Base-by-base conservation (phyloP, 2,113 vertebrate species). In the Sus scrofa region DNA sequence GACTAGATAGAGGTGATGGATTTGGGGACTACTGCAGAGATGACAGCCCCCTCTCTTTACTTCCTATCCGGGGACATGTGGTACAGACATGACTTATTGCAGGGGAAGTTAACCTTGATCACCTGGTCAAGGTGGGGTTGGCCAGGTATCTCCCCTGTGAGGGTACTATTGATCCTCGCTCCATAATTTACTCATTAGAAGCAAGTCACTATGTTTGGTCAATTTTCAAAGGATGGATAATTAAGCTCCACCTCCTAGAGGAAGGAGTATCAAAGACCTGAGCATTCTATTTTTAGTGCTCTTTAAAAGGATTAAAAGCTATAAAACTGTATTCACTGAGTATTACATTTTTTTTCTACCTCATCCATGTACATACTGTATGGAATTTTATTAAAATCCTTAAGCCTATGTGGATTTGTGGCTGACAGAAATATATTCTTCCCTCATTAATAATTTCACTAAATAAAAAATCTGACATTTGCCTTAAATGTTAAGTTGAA, bases 321-420 rank as follows among this genome's bases (percentile, higher is more conserved):
- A 94, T 86, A 8, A 95, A 97, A 96, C 58, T 65, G 6, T 94
- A 68, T 44, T 91, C 79, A 93, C 94, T 95, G 89, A 94, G 58
- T 94, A 96, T 88, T 97, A 97, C 26, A 81, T 60, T 95, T 95
- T 79, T 78, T 81, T 3, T 58, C 13, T 63, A 97, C 30, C 88
- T 97, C 95, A 34, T 96, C 97, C 95, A 97, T 95, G 89, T 95
- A 96, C 5, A 97, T 96, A 97, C 30, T 86, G 44, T 78, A 94
- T 91, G 91, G 89, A 97, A 97, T 98, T 85, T 95, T 94, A 96
- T 97, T 94, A 97, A 97, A 98, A 98, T 89, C 34, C 18, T 98
- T 85, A 91, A 98, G 95, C 82, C 96, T 95, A 97, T 88, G 88
- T 93, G 93, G 56, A 97, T 97, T 58, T 22, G 84, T 89, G 92